Evolutionary conservation across 64 coral and sea anemone species (phyloP), one percentile per base, ranked within the genome.

Genomic region (Montipora capricornis): DNA sequence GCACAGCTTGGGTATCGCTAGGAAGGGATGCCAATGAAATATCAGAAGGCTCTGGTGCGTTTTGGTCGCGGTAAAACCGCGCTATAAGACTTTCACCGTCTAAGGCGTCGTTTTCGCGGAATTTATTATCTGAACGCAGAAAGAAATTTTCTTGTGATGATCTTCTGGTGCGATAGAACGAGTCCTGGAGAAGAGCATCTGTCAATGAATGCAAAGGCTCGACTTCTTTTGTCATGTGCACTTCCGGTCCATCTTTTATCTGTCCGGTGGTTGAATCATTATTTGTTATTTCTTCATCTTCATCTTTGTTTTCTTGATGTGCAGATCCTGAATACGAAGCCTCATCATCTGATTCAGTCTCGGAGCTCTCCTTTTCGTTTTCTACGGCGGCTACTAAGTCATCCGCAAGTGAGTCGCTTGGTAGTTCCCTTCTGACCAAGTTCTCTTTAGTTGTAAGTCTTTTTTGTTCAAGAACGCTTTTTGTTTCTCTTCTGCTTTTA

Each of bases 11-110:
- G 17, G 55, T 84, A 16, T 96, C 85, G 90, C 90, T 93, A 88
- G 90, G 78, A 93, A 89, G 87, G 86, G 84, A 92, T 55, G 84
- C 70, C 90, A 75, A 6, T 0, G 89, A 64, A 44, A 20, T 1
- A 20, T 86, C 64, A 19, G 29, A 47, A 44, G 19, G 37, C 8
- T 88, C 58, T 5, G 81, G 45, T 49, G 53, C 11, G 73, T 97
- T 84, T 79, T 97, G 96, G 17, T 97, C 96, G 19, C 96, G 92
- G 76, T 98, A 98, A 92, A 98, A 98, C 44, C 96, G 83, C 77
- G 78, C 85, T 19, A 98, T 89, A 74, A 98, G 66, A 55, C 78
- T 95, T 17, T 74, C 59, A 50, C 80, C 51, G 55, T 67, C 22
- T n/a, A 90, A 37, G 8, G 61, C 71, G 47, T 95, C 88, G 7